phyloP scores from a whole-genome alignment of 2,797 vertebrate genomes.

The Pristis pectinata region DNA sequence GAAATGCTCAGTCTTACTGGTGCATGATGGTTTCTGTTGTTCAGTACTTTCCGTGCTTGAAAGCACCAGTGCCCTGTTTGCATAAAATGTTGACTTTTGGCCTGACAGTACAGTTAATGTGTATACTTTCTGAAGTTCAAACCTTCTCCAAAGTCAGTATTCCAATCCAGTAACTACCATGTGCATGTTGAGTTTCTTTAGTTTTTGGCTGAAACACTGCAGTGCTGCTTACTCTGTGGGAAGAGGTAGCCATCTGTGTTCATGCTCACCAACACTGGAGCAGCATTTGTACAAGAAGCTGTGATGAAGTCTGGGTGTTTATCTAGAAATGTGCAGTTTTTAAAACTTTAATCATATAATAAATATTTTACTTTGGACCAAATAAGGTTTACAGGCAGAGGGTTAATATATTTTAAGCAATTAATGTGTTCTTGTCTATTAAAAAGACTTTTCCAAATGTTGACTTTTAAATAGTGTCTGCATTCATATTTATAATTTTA shows the following conservation, averaged over 20 bases:
- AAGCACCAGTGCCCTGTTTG: background rate
- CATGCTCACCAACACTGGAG: slow-evolving; percentile 1
- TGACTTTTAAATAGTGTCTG: slow-evolving; percentile 23
- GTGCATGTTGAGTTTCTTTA: slow-evolving; percentile 8
- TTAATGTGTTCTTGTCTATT: slow-evolving; percentile 33
- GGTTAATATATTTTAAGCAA: slow-evolving; percentile 39
- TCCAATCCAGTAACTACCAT: slow-evolving; percentile 12
- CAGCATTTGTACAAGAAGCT: slow-evolving; percentile 3
- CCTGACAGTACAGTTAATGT: slow-evolving; percentile 2
- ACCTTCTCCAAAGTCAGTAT: background rate
- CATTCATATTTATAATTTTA: slow-evolving; percentile 33
- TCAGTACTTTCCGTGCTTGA: background rate
- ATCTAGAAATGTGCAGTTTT: slow-evolving; percentile 35
- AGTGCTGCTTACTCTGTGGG: background rate
- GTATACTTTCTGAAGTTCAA: slow-evolving; percentile 18
- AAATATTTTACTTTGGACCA: slow-evolving; percentile 29
- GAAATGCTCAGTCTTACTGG: background rate
- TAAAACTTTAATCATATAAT: slow-evolving; percentile 28
- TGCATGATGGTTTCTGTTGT: background rate
- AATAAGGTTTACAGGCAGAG: slow-evolving; percentile 29
- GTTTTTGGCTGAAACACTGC: slow-evolving; percentile 26
- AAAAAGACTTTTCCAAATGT: slow-evolving; percentile 35
- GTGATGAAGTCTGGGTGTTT: slow-evolving; percentile 4
- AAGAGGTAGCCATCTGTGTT: slow-evolving; percentile 14
- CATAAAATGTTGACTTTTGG: slow-evolving; percentile 22